Evolutionary conservation across 2,113 vertebrate genomes (phyloP), one percentile per base, ranked within the genome.

Genomic region (Eptesicus fuscus): DNA sequence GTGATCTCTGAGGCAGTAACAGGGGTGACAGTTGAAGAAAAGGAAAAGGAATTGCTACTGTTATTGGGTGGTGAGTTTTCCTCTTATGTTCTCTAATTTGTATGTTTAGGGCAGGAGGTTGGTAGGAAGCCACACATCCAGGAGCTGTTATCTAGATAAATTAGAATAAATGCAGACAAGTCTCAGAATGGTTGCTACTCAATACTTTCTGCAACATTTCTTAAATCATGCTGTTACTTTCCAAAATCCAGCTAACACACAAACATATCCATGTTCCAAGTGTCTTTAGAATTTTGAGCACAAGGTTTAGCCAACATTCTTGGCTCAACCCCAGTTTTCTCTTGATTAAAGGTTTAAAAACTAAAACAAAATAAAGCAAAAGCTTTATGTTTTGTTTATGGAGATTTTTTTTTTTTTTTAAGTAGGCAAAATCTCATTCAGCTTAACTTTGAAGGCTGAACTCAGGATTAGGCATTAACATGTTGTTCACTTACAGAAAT

Each of bases 321-420:
- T 91, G 83, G 59, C 47, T 63, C 51, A 74, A 12, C 23, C 8
- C 25, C 89, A 80, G 35, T n/a, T 14, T 95, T 92, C 32, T 61
- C 83, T 93, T 90, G 86, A 96, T 95, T 95, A 94, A 96, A 91
- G 40, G 6, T 90, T 92, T 61, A 40, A 80, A 91, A 86, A 28
- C 44, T 28, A 85, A 84, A 88, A 79, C 10, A 77, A n/a, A 32
- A 22, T 22, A 25, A 37, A 25, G 67, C 86, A 82, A 53, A n/a
- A 85, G n/a, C 11, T 63, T 49, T 77, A 47, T 35, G 79, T 89
- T 89, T 79, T 93, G 61, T 91, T 93, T 93, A 89, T 12, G 94
- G 80, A 35, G 9, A 32, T 11, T 65, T 3, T 65, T 63, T 73
- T 51, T 83, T 91, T 28, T 73, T 51, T 83, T 91, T 23, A 51